Evolutionary conservation across 1,140 invertebrate genomes (phyloP).

Genomic region (Papilio machaon): DNA sequence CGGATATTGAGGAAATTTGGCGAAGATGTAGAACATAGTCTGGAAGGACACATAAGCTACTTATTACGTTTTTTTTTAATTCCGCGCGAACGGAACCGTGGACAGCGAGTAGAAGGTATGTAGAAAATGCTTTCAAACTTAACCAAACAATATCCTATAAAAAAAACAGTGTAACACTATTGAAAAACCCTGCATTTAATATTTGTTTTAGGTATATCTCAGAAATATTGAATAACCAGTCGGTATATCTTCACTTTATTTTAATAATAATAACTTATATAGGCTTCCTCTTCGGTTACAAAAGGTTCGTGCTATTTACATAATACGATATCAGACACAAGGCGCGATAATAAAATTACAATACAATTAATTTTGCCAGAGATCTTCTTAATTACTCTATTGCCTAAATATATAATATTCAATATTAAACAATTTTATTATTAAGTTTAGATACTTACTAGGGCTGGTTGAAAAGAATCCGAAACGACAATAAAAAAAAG

Average conservation of each 20-base stretch:
- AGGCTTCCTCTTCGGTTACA: neutral
- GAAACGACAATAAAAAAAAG: too few species aligned
- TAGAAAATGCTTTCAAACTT: too few species aligned
- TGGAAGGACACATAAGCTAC: too few species aligned
- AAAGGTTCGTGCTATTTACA: slow-evolving; percentile 1
- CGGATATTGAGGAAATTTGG: too few species aligned
- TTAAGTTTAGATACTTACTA: too few species aligned
- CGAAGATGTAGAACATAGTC: too few species aligned
- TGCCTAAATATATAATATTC: neutral
- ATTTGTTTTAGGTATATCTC: neutral
- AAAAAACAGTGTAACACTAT: too few species aligned
- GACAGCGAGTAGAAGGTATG: too few species aligned
- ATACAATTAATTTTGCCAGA: slow-evolving; percentile 19
- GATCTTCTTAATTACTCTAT: neutral
- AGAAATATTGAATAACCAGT: neutral
- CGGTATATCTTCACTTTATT: neutral
- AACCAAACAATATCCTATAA: too few species aligned
- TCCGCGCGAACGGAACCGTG: too few species aligned
- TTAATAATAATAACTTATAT: neutral
- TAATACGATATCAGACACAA: slow-evolving; percentile 6
- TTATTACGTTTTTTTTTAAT: too few species aligned
- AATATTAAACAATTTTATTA: neutral
- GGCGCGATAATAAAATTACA: neutral
- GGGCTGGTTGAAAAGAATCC: too few species aligned
- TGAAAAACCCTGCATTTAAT: neutral